These are phyloP conservation scores for Nycticryphes semicollaris DNA, from an alignment of 2,113 vertebrate genomes.

Conservation along the genomic window DNA sequence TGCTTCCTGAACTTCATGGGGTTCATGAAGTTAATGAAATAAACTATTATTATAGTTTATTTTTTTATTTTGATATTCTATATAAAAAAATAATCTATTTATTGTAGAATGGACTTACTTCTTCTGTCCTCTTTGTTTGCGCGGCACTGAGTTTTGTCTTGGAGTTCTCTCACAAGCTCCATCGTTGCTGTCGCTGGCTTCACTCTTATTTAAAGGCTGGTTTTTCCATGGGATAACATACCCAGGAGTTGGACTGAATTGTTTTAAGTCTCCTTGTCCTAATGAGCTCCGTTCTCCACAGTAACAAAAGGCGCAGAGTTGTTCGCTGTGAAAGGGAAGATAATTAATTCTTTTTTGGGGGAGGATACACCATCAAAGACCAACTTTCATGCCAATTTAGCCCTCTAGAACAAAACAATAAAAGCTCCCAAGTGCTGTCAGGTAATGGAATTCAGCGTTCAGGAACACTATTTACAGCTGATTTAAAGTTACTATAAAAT, in stretches of 20 bases:
- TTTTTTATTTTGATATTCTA: too few relatives aligned
- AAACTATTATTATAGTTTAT: too few relatives aligned
- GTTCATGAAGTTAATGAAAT: too few relatives aligned
- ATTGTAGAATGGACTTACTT: constrained; percentile 73
- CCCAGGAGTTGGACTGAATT: constrained; percentile 89
- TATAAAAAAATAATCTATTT: not conserved
- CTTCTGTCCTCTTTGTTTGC: constrained; percentile 76
- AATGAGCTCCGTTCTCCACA: constrained; percentile 88
- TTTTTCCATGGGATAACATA: constrained; percentile 80
- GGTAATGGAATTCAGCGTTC: not conserved
- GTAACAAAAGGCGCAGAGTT: constrained; percentile 98
- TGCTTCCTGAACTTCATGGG: not conserved
- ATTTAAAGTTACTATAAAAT: not conserved
- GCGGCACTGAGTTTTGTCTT: constrained; percentile 69
- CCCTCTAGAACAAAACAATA: not conserved
- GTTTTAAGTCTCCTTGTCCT: constrained; percentile 93
- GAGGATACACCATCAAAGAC: not conserved
- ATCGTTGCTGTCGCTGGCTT: constrained; percentile 78
- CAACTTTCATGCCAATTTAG: constrained; percentile 14
- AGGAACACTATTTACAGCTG: not conserved
- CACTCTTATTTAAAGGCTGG: constrained; percentile 82
- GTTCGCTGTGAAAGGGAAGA: constrained; percentile 79
- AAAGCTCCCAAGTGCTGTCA: not conserved
- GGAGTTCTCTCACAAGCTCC: constrained; percentile 76
- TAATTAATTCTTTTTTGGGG: not conserved